These are phyloP conservation scores for Pachypeltis micranthus DNA, from an alignment of 1,140 invertebrate genomes.

Conservation along the genomic window DNA sequence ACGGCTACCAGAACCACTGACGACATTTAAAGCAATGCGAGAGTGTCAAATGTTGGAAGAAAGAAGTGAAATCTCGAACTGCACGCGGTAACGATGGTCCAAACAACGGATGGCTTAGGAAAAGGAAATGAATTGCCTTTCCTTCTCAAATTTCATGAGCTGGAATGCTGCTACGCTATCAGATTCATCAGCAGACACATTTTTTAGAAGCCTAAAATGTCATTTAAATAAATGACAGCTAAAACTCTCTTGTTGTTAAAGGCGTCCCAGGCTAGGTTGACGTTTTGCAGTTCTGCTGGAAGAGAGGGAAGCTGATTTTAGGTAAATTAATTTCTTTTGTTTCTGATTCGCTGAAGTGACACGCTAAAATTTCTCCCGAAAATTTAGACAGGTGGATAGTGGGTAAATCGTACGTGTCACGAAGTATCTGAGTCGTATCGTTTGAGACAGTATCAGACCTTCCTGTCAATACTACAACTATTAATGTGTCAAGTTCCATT, in stretches of 20 bases:
- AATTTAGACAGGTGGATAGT: not conserved
- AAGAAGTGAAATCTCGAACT: not conserved
- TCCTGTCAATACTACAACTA: not conserved
- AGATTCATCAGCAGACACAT: not conserved
- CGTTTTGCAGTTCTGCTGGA: not conserved
- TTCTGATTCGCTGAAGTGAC: not conserved
- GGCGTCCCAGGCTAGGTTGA: not conserved
- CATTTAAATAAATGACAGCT: not conserved
- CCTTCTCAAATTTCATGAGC: not conserved
- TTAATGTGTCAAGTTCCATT: not conserved
- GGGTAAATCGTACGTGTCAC: not conserved
- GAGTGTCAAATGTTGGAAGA: not conserved
- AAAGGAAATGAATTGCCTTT: not conserved
- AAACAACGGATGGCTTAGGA: not conserved
- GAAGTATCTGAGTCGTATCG: not conserved
- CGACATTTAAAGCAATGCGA: not conserved
- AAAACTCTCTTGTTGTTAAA: not conserved
- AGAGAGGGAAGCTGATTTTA: not conserved
- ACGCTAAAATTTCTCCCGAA: not conserved
- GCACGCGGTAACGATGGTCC: not conserved
- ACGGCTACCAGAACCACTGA: not conserved
- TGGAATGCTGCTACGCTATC: not conserved
- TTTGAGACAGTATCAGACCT: not conserved
- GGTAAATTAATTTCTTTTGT: not conserved
- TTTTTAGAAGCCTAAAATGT: not conserved